These are phyloP conservation scores for Drosophila kikkawai DNA, from an alignment of 1,140 invertebrate genomes.

Conservation along the genomic window DNA sequence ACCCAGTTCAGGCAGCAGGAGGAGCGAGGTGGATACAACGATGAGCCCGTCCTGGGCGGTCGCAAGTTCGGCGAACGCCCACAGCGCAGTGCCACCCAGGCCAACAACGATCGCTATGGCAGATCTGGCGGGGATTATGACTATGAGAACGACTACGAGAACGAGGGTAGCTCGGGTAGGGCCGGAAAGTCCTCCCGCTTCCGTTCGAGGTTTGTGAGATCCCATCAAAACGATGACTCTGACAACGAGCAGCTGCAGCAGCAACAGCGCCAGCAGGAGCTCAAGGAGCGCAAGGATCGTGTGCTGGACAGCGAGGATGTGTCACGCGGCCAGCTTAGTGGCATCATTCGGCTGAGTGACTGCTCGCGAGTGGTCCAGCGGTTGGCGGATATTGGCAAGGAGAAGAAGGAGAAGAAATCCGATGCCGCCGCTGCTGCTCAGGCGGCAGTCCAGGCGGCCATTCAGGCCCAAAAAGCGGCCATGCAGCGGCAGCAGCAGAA, in stretches of 20 bases:
- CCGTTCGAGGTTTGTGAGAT: conserved; percentile 90
- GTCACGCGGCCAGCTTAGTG: conserved; percentile 94
- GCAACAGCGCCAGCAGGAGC: conserved; percentile 86
- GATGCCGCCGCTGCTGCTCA: conserved; percentile 85
- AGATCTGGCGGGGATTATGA: conserved; percentile 87
- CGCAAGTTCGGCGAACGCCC: conserved; percentile 90
- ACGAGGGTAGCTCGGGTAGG: conserved; percentile 84
- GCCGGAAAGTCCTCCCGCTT: conserved; percentile 87
- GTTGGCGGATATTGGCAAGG: conserved; percentile 92
- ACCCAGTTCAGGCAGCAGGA: conserved; percentile 95
- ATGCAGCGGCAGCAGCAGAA: conserved; percentile 81
- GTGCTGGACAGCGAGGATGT: conserved; percentile 96
- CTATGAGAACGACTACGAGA: conserved; percentile 89
- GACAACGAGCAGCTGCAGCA: conserved; percentile 87
- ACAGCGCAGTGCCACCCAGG: conserved; percentile 84
- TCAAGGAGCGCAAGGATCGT: conserved; percentile 90
- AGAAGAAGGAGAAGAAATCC: conserved; percentile 90
- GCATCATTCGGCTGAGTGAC: conserved; percentile 95
- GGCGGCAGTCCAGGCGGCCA: conserved; percentile 86
- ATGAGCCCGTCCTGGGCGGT: conserved; percentile 89
- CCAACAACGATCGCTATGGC: conserved; percentile 84
- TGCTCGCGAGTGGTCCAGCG: conserved; percentile 95
- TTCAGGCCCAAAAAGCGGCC: conserved; percentile 85
- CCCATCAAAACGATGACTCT: conserved; percentile 89
- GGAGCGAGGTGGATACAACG: conserved; percentile 87